Evolutionary conservation across 2,888 invertebrate species (phyloP).

Genomic region (Drosophila emarginata): DNA sequence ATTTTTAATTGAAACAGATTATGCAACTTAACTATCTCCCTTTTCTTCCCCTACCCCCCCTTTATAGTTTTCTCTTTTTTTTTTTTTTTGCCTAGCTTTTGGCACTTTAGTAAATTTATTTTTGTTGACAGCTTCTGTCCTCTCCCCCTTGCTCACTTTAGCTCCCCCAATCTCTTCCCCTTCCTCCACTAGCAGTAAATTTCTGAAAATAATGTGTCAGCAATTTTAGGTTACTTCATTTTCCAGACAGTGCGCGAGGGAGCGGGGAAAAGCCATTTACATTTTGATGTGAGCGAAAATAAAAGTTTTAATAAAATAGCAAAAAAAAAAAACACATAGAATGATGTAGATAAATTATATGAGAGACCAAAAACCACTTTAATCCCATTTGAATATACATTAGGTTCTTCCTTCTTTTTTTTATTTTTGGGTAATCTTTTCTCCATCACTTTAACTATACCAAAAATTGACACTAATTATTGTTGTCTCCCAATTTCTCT

Average conservation of each 20-base stretch:
- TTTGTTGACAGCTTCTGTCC: conserved; percentile 51
- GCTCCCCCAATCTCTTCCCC: neutral
- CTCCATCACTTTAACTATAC: neutral
- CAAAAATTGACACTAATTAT: neutral
- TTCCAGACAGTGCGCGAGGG: conserved; percentile 5
- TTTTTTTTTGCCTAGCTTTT: neutral
- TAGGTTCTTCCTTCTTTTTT: neutral
- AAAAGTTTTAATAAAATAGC: conserved; percentile 26
- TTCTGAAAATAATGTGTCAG: conserved; percentile 58
- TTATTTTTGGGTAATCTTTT: neutral
- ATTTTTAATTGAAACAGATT: conserved; percentile 66
- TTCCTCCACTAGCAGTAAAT: conserved; percentile 43
- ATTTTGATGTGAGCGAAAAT: conserved; percentile 44
- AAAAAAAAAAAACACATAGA: neutral
- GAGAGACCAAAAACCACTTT: neutral
- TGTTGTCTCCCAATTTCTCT: neutral
- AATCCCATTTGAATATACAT: conserved; percentile 1
- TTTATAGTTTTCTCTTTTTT: neutral
- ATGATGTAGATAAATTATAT: neutral
- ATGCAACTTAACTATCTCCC: conserved; percentile 23
- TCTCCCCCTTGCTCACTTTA: neutral
- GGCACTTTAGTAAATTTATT: conserved; percentile 42
- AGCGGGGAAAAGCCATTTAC: conserved; percentile 42
- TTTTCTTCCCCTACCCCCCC: neutral
- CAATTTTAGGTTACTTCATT: conserved; percentile 48